These are phyloP conservation scores for Pedetes capensis DNA, from an alignment of 2,113 vertebrate genomes.

Conservation along the genomic window DNA sequence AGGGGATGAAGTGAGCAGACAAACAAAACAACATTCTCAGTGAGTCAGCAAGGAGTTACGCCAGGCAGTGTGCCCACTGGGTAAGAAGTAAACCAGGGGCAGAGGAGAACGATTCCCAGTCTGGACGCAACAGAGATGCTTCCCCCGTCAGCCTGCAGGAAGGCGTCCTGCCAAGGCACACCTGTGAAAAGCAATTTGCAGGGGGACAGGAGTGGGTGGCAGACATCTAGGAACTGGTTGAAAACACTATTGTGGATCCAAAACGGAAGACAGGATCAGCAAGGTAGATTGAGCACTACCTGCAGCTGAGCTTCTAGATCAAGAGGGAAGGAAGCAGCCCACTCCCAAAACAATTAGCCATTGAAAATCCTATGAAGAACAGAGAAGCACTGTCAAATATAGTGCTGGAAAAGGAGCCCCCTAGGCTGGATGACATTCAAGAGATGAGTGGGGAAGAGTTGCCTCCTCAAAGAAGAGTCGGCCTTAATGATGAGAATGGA, in stretches of 20 bases:
- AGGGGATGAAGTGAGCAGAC: neutral
- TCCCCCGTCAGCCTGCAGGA: neutral
- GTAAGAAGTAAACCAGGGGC: conserved; percentile 17
- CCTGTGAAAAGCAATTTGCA: too few relatives aligned
- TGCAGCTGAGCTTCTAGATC: too few relatives aligned
- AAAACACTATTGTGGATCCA: neutral
- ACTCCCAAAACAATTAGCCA: too few relatives aligned
- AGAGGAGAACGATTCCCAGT: neutral
- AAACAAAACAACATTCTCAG: neutral
- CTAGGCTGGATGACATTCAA: too few relatives aligned
- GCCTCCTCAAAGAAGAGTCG: too few relatives aligned
- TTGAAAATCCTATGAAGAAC: too few relatives aligned
- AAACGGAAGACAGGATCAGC: neutral
- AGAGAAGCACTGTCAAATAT: too few relatives aligned
- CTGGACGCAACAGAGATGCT: neutral
- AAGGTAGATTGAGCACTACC: neutral
- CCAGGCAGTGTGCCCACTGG: neutral
- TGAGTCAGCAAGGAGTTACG: neutral
- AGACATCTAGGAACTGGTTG: neutral
- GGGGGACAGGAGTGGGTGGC: neutral
- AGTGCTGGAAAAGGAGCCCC: too few relatives aligned
- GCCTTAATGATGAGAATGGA: too few relatives aligned
- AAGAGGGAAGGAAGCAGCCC: neutral
- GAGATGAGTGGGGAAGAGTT: too few relatives aligned
- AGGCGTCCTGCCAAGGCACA: neutral